phyloP scores from a whole-genome alignment of 2,888 invertebrate genomes.

The Rambutsinella grinnellia region DNA sequence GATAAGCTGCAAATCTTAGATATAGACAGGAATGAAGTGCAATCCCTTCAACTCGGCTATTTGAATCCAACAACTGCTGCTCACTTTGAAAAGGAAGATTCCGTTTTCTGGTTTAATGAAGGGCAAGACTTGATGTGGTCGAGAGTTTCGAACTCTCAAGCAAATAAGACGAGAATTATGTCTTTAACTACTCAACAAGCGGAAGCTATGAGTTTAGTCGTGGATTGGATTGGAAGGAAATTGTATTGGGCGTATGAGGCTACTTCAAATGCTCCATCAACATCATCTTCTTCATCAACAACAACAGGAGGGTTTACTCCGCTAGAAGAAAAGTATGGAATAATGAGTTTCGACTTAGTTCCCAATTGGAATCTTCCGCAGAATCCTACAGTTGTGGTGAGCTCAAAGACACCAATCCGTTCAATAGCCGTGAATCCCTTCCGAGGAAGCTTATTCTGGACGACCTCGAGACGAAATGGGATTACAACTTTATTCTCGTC shows the following conservation, averaged over 20 bases:
- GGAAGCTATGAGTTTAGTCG: slow-evolving; percentile 72
- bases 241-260: slow-evolving; percentile 80
- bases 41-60: slow-evolving; percentile 39
- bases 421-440: slow-evolving; percentile 83
- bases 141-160: slow-evolving; percentile 69
- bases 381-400: slow-evolving; percentile 62
- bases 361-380: slow-evolving; percentile 25
- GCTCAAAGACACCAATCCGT: slow-evolving; percentile 72
- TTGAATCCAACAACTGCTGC: slow-evolving; percentile 53
- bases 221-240: slow-evolving; percentile 90
- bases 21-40: slow-evolving; percentile 75
- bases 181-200: slow-evolving; percentile 71
- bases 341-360: slow-evolving; percentile 59
- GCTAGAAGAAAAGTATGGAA: slow-evolving; percentile 70
- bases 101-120: slow-evolving; percentile 86
- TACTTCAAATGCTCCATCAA: slow-evolving; percentile 69
- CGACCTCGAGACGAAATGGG: slow-evolving; percentile 76
- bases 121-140: slow-evolving; percentile 79
- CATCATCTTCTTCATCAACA: slow-evolving; percentile 69
- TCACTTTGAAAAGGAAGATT: slow-evolving; percentile 69
- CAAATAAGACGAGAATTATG: slow-evolving; percentile 68
- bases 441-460: slow-evolving; percentile 80
- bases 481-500: slow-evolving; percentile 77
- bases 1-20: slow-evolving; percentile 83
- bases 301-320: slow-evolving; percentile 74